A percentile compares a stretch with the other conserved stretches of the same genome.
Conservation (phyloP, 2,113 vertebrate species). For the Chionomys nivalis region DNA sequence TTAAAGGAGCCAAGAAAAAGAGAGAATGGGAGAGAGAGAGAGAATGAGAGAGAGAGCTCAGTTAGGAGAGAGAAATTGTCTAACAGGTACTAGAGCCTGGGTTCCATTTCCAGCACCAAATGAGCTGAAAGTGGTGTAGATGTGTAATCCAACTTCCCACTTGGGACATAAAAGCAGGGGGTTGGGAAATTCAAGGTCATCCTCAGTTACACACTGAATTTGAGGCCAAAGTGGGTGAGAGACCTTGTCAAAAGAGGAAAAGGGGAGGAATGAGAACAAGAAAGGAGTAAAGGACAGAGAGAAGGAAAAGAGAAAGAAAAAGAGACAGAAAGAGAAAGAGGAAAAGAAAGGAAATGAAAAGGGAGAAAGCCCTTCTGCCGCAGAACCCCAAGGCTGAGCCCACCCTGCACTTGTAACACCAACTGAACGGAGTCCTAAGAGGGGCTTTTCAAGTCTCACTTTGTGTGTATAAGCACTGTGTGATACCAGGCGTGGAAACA, state of each 20-base stretch:
- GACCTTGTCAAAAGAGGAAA: neutral
- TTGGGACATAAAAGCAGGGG: neutral
- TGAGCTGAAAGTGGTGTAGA: neutral
- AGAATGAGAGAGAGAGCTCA: neutral
- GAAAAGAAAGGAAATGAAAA: neutral
- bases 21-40: neutral
- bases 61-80: neutral
- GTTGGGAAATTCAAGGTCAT: neutral
- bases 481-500: neutral
- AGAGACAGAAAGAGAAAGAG: no score
- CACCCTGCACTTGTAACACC: constrained; percentile 2
- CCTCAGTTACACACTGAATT: neutral
- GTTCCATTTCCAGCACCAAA: neutral
- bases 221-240: neutral
- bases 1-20: neutral
- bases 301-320: no score
- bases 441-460: neutral
- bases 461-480: neutral
- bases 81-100: no score
- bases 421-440: neutral
- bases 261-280: neutral
- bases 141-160: neutral
- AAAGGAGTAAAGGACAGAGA: neutral
- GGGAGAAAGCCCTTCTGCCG: neutral
- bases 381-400: neutral